Evolutionary conservation across 2,888 invertebrate genomes (phyloP).

Genomic region (Cyaniris semiargus): DNA sequence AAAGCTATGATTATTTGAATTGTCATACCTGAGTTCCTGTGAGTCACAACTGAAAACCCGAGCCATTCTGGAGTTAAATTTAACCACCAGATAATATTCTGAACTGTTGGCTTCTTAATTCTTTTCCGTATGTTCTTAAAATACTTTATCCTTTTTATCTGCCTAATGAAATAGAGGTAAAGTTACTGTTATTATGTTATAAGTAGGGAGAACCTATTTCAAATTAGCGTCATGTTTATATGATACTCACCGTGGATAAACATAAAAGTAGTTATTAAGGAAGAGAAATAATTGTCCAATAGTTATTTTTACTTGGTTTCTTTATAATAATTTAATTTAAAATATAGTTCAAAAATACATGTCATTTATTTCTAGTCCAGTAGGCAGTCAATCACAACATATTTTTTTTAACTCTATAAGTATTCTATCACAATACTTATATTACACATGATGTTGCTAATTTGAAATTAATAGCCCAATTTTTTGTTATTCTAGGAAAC

Average conservation of each 20-base stretch:
- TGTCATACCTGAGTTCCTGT: constrained; percentile 6
- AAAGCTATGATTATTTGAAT: too few species aligned
- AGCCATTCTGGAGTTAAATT: neutral
- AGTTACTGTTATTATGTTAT: too few species aligned
- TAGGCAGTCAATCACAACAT: neutral
- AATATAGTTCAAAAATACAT: too few species aligned
- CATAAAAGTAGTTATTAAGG: too few species aligned
- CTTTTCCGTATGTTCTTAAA: neutral
- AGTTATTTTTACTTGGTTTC: too few species aligned
- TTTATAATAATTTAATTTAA: too few species aligned
- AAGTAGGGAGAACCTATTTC: too few species aligned
- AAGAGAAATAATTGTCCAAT: too few species aligned
- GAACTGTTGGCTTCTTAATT: neutral
- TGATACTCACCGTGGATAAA: too few species aligned
- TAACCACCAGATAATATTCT: constrained; percentile 22
- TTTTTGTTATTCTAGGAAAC: neutral
- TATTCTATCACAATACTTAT: neutral
- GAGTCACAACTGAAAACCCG: constrained; percentile 16
- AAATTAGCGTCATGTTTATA: too few species aligned
- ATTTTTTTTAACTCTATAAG: neutral
- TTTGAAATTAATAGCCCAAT: neutral
- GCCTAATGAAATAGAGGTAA: neutral
- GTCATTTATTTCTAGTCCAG: too few species aligned
- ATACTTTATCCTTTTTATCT: neutral
- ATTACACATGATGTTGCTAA: neutral